Evolutionary conservation across 2,888 invertebrate genomes (phyloP).

Genomic region (Nycteola revayana): DNA sequence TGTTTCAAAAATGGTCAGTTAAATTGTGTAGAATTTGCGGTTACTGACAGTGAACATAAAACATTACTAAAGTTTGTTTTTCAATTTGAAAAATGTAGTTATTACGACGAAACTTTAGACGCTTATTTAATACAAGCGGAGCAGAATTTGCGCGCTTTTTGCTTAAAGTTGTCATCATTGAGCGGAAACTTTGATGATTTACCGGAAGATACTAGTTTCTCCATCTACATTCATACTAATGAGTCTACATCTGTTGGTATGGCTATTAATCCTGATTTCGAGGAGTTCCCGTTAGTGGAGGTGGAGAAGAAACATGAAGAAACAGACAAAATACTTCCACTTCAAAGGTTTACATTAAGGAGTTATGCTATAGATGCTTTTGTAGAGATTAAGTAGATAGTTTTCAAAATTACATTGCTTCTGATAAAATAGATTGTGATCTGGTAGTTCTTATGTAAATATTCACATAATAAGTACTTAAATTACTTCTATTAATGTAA

Average conservation of each 20-base stretch:
- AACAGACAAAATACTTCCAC: constrained; percentile 51
- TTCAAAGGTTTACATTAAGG: constrained; percentile 57
- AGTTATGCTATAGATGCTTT: constrained; percentile 57
- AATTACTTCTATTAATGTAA: too few relatives aligned
- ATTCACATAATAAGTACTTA: too few relatives aligned
- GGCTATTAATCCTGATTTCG: constrained; percentile 75
- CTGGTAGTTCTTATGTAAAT: too few relatives aligned
- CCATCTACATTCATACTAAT: constrained; percentile 82
- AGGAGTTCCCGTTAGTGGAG: constrained; percentile 69
- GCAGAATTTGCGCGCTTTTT: constrained; percentile 83
- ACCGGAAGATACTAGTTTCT: constrained; percentile 81
- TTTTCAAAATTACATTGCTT: too few relatives aligned
- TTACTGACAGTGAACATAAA: constrained; percentile 52
- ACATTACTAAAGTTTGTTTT: constrained; percentile 60
- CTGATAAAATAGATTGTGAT: too few relatives aligned
- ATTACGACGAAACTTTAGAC: constrained; percentile 67
- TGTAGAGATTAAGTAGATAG: constrained; percentile 46
- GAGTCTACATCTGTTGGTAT: constrained; percentile 81
- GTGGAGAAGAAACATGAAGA: constrained; percentile 39
- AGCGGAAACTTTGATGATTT: constrained; percentile 69
- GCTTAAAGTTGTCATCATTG: constrained; percentile 78
- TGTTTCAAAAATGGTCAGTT: constrained; percentile 75
- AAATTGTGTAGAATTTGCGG: constrained; percentile 74
- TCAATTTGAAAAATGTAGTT: constrained; percentile 49
- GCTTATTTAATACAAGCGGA: constrained; percentile 84